Conservation (phyloP, 2,797 vertebrate genomes). For the Margarornis squamiger region DNA sequence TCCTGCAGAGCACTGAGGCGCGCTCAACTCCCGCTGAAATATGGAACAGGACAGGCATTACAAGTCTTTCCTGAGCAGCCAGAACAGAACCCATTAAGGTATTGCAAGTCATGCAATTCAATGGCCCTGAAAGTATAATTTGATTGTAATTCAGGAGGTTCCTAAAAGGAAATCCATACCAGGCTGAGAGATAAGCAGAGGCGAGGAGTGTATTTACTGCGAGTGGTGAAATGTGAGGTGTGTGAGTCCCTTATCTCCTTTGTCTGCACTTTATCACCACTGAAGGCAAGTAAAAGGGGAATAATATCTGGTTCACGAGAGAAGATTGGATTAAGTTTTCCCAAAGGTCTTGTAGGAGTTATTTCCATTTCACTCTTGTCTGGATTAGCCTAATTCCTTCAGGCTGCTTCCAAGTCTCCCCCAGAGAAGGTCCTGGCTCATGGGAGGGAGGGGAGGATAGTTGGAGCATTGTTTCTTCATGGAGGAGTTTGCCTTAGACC, state of each 20-base stretch:
- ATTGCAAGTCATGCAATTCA: constrained; percentile 43
- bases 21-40: background rate
- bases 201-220: background rate
- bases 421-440: background rate
- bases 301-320: constrained; percentile 31
- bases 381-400: background rate
- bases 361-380: background rate
- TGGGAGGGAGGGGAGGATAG: background rate
- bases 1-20: background rate
- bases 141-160: constrained; percentile 59
- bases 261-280: constrained; percentile 56
- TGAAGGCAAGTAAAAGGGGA: constrained; percentile 30
- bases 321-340: constrained; percentile 57
- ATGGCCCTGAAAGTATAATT: constrained; percentile 39
- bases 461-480: accelerated
- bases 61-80: background rate
- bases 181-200: constrained; percentile 41
- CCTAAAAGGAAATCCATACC: constrained; percentile 62
- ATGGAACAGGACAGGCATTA: background rate
- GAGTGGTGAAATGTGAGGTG: constrained; percentile 33
- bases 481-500: background rate
- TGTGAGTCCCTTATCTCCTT: background rate
- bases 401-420: background rate
- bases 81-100: constrained; percentile 31
- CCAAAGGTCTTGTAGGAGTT: background rate